These are phyloP conservation scores for Ptilodon capucinus DNA, from an alignment of 2,888 invertebrate genomes.

Conservation along the genomic window DNA sequence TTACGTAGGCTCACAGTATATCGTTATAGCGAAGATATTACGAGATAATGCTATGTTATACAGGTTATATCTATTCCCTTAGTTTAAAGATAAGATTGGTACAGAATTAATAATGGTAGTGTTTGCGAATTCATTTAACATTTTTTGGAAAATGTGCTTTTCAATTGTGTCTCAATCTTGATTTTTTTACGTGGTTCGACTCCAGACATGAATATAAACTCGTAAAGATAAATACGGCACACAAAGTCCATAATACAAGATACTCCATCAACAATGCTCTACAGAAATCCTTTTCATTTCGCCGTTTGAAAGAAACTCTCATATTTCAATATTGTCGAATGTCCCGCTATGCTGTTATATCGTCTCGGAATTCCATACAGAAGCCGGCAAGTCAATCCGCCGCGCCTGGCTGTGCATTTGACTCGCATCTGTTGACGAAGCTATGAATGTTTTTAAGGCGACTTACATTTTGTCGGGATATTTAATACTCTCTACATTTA, in stretches of 20 bases:
- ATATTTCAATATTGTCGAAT: slow-evolving; percentile 7
- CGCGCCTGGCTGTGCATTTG: slow-evolving; percentile 32
- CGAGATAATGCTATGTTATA: background rate
- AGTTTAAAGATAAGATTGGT: too few species aligned
- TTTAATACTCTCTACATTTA: background rate
- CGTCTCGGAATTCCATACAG: slow-evolving; percentile 2
- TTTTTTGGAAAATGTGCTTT: too few species aligned
- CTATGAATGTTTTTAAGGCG: slow-evolving; percentile 7
- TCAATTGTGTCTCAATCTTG: too few species aligned
- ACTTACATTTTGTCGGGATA: slow-evolving; percentile 2
- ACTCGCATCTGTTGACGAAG: slow-evolving; percentile 40
- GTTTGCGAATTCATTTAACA: too few species aligned
- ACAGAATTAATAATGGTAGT: too few species aligned
- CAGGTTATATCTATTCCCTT: background rate
- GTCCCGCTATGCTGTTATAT: background rate
- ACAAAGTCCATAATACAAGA: background rate
- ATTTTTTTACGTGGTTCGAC: too few species aligned
- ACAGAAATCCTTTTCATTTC: background rate
- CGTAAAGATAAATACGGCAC: background rate
- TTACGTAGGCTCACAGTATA: background rate
- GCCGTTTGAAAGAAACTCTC: slow-evolving; percentile 1
- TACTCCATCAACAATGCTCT: background rate
- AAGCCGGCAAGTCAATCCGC: slow-evolving; percentile 14
- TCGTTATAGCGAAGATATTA: background rate
- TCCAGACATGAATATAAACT: too few species aligned